Evolutionary conservation across 2,888 invertebrate species (phyloP), one percentile per base, ranked within the genome.

Genomic region (Isotomurus palustris): DNA sequence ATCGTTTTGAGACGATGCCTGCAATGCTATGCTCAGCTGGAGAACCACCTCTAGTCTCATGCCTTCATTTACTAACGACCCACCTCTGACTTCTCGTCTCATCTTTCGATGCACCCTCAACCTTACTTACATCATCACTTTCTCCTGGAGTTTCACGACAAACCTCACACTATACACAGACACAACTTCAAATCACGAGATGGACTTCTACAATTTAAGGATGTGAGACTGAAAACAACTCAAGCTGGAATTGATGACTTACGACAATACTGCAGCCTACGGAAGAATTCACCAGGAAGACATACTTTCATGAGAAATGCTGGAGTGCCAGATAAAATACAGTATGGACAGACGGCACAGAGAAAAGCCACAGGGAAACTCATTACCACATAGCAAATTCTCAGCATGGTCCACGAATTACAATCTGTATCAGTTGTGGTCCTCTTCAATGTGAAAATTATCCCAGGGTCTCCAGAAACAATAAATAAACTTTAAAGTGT

Each of bases 331-430:
- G 8, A n/a, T 17, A 24, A 36, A 32, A 8, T 49, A 3, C 17
- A 21, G 36, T 21, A 35, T 22, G 8, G 21, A 36, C 28, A 36
- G 22, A 8, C n/a, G 36, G 32, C 21, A 22, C 24, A 14, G n/a
- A 38, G 43, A 22, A 21, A 21, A 43, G 45, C 55, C 62, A 41
- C 62, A 56, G 67, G 62, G 67, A 53, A 59, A 58, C 62, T 67
- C 67, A 67, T 69, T 69, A 66, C 67, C 67, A 62, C 69, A 60
- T 64, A 62, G 66, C 60, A 57, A 60, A 60, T 38, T 58, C 60
- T 21, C 66, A 68, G 65, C 63, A 64, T 62, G 68, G 53, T 35
- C 65, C 54, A 62, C 62, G 63, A 68, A 68, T 68, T 68, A 68
- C 62, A 60, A 65, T 8, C 38, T 38, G 38, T 38, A 38, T 5